Conservation (phyloP, 2,888 invertebrate species). For the Cephus sareptanus region DNA sequence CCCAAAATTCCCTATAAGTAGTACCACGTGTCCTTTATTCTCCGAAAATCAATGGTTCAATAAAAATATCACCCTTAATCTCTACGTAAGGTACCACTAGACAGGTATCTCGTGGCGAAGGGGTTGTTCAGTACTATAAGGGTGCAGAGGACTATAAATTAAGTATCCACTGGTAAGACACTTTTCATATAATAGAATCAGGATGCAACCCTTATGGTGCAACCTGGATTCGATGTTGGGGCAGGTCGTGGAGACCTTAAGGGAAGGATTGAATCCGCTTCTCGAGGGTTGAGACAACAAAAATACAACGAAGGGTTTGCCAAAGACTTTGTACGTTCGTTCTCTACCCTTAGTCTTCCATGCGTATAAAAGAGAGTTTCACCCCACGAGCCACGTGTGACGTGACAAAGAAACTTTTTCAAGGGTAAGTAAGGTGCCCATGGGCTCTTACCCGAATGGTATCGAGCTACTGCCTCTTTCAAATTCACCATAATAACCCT, state of each 20-base stretch:
- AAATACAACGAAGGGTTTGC: slow-evolving; percentile 25
- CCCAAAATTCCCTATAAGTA: not conserved
- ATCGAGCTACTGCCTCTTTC: slow-evolving; percentile 40
- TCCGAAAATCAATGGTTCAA: not conserved
- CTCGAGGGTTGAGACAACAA: slow-evolving; percentile 32
- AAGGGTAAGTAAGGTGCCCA: slow-evolving; percentile 55
- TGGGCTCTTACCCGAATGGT: slow-evolving; percentile 37
- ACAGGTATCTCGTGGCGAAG: not conserved
- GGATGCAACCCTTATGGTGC: not conserved
- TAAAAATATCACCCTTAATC: not conserved
- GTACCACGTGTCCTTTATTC: not conserved
- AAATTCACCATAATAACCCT: slow-evolving; percentile 23
- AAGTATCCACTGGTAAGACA: not conserved
- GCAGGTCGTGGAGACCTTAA: slow-evolving; percentile 29
- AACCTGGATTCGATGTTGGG: slow-evolving; percentile 12
- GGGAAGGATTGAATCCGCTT: slow-evolving; percentile 14
- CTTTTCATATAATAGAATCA: not conserved
- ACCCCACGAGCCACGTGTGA: slow-evolving; percentile 58
- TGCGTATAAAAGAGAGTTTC: slow-evolving; percentile 14
- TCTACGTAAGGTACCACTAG: not conserved
- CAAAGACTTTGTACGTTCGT: slow-evolving; percentile 16
- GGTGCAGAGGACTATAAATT: not conserved
- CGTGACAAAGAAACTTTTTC: slow-evolving; percentile 53
- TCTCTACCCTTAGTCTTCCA: not conserved
- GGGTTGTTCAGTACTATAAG: not conserved